Evolutionary conservation across 2,113 vertebrate genomes (phyloP).

Genomic region (Ictidomys tridecemlineatus): DNA sequence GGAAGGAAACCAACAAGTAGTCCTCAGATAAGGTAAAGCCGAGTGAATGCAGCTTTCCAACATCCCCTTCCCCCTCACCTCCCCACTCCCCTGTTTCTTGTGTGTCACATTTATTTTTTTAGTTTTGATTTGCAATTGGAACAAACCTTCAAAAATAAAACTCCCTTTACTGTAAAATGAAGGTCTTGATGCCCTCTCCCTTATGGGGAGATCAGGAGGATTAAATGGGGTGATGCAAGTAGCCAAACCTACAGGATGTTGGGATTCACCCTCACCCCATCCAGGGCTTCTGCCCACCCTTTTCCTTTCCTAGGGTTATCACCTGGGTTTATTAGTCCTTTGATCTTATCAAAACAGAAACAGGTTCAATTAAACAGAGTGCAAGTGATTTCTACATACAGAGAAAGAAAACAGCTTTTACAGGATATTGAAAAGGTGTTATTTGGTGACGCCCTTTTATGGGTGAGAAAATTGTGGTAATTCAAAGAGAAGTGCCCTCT

Average conservation of each 20-base stretch:
- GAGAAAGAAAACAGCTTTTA: slow-evolving; percentile 20
- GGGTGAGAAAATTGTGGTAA: slow-evolving; percentile 68
- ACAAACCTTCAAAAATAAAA: slow-evolving; percentile 35
- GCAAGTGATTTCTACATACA: slow-evolving; percentile 48
- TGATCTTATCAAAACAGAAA: slow-evolving; percentile 68
- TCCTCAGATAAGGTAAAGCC: neutral
- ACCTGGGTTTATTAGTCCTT: slow-evolving; percentile 22
- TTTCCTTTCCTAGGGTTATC: neutral
- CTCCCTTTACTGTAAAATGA: neutral
- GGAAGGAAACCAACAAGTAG: neutral
- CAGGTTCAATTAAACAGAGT: slow-evolving; percentile 45
- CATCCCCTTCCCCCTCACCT: neutral
- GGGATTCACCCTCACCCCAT: neutral
- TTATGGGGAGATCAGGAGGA: neutral
- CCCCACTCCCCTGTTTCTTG: neutral
- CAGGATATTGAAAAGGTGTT: neutral
- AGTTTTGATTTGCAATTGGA: slow-evolving; percentile 53
- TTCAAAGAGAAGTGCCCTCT: slow-evolving; percentile 38
- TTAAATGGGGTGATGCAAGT: neutral
- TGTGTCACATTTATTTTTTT: neutral
- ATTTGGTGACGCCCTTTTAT: slow-evolving; percentile 13
- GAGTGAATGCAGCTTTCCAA: neutral
- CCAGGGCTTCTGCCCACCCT: neutral
- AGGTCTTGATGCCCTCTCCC: neutral
- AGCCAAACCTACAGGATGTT: neutral